phyloP scores from a whole-genome alignment of 2,113 vertebrate species.

The Stegostoma tigrinum region DNA sequence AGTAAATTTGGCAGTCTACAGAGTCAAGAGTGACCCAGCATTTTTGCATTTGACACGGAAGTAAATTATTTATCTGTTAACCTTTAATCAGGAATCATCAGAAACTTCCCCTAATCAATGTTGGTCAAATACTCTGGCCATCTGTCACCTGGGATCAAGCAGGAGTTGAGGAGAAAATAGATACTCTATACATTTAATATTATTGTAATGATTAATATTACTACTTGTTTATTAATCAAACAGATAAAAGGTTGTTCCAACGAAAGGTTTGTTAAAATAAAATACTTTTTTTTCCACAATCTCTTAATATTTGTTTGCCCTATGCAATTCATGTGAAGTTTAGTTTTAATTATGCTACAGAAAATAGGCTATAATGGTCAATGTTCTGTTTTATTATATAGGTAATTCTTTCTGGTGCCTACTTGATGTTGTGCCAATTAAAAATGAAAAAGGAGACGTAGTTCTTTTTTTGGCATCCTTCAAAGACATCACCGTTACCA shows the following conservation, averaged over 20 bases:
- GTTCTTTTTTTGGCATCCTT: constrained; percentile 94
- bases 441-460: constrained; percentile 97
- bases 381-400: constrained; percentile 52
- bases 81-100: neutral
- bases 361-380: constrained; percentile 26
- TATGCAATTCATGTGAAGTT: neutral
- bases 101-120: neutral
- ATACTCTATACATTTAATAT: neutral
- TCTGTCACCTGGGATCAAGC: too few species aligned
- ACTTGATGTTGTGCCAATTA: constrained; percentile 93
- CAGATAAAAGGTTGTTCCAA: neutral
- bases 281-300: neutral
- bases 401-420: constrained; percentile 92
- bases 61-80: neutral
- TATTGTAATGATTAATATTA: neutral
- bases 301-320: neutral
- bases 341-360: too few species aligned
- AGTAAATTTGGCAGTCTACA: neutral
- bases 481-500: constrained; percentile 92
- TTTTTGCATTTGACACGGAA: neutral
- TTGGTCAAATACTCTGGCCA: neutral
- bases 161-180: neutral
- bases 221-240: neutral
- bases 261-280: neutral
- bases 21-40: neutral